These are phyloP conservation scores for Clarias laeviceps DNA, from an alignment of 2,797 vertebrate genomes.

Conservation along the genomic window DNA sequence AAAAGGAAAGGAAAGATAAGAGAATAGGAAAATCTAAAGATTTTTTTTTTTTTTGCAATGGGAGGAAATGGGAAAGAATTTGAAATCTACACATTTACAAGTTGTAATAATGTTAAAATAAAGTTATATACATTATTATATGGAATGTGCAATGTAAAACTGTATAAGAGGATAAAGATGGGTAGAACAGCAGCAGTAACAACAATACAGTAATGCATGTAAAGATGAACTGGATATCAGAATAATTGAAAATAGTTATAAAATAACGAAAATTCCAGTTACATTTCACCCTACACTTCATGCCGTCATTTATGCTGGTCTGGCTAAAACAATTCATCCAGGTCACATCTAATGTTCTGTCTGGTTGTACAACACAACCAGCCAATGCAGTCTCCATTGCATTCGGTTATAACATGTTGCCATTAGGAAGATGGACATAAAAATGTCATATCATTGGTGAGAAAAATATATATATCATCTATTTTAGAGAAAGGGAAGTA, in stretches of 20 bases:
- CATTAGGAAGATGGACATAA: neutral
- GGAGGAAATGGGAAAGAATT: too few species aligned
- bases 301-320: neutral
- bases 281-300: neutral
- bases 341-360: neutral
- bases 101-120: too few species aligned
- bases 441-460: neutral
- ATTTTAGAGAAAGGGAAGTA: neutral
- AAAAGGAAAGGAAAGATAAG: too few species aligned
- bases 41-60: too few species aligned
- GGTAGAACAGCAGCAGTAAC: neutral
- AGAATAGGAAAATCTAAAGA: too few species aligned
- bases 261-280: neutral
- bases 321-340: neutral
- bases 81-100: too few species aligned
- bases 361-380: neutral
- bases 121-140: too few species aligned
- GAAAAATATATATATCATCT: too few species aligned
- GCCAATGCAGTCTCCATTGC: neutral
- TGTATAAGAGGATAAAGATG: too few species aligned
- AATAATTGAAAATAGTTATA: neutral
- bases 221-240: neutral
- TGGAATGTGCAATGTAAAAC: too few species aligned
- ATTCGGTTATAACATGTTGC: neutral
- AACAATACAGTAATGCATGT: neutral